Conservation (phyloP, 2,797 vertebrate genomes). For the Orientallactaga sibirica region DNA sequence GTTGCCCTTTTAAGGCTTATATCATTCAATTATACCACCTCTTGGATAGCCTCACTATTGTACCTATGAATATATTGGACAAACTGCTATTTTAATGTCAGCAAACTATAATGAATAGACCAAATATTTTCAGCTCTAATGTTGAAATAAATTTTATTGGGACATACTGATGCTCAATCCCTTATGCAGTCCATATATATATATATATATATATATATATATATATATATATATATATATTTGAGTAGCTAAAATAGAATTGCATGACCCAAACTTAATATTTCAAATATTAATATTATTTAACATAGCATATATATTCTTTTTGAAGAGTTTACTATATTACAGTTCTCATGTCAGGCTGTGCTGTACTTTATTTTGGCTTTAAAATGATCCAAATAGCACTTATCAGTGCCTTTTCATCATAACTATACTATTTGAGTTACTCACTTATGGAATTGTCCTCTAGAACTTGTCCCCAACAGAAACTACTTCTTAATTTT, state of each 20-base stretch:
- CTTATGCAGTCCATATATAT: background rate
- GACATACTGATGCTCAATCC: background rate
- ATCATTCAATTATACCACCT: background rate
- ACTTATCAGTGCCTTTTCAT: background rate
- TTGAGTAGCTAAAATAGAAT: background rate
- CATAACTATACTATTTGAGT: background rate
- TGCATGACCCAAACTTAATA: background rate
- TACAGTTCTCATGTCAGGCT: background rate
- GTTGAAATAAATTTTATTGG: conserved; percentile 10
- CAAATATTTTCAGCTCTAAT: background rate
- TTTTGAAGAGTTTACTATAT: background rate
- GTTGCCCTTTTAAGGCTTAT: background rate
- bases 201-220: background rate
- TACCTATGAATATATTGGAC: background rate
- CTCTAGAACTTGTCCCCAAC: background rate
- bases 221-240: background rate
- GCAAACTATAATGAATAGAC: background rate
- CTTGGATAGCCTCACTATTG: background rate
- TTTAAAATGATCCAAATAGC: background rate
- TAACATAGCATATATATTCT: background rate
- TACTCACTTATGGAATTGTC: background rate
- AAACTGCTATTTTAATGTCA: background rate
- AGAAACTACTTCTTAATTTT: conserved; percentile 3
- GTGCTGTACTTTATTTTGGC: background rate
- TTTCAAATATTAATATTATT: too few species aligned